Base-by-base conservation (phyloP, 2,888 invertebrate genomes). In the Phania funesta region DNA sequence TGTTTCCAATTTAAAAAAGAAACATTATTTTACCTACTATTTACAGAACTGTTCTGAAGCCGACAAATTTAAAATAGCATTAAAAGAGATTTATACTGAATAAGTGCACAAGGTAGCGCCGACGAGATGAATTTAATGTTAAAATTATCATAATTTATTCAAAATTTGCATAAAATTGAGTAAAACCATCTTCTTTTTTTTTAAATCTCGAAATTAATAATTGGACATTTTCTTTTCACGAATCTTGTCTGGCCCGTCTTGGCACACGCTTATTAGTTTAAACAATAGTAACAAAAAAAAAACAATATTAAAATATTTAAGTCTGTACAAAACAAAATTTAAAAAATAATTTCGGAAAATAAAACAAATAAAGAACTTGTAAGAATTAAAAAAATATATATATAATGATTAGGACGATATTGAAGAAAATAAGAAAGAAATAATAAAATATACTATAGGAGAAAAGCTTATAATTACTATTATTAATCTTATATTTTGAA, bases 391-490 rank as follows among this genome's bases (percentile, higher is more conserved):
- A 70, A 65, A 67, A 67, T 54, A 64, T 62, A n/a, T n/a, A 77
- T 62, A 56, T 48, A 16, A 70, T 18, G 11, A 60, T 29, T 35
- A 54, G 20, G 48, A 62, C 38, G 35, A 64, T 32, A 54, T 46
- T 18, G 7, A 54, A 18, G 46, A 60, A 26, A 46, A 67, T 50
- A 60, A 68, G 20, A 67, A 48, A 76, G 44, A 68, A 60, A 52
- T 50, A 41, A 68, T 18, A 74, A 54, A 65, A 71, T 56, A 73
- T 78, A 73, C 64, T 71, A 65, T 73, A 65, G 65, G 32, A 73
- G 71, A 64, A 56, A 78, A 76, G 64, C 78, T 78, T 78, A 78
- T 71, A 71, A 65, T 77, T 78, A 71, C 54, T 71, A 71, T 76
- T 60, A 68, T 75, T 54, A 56, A 35, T 60, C 35, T 38, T 71